Conservation (phyloP, 2,113 vertebrate species). For the Emydocephalus ijimae region DNA sequence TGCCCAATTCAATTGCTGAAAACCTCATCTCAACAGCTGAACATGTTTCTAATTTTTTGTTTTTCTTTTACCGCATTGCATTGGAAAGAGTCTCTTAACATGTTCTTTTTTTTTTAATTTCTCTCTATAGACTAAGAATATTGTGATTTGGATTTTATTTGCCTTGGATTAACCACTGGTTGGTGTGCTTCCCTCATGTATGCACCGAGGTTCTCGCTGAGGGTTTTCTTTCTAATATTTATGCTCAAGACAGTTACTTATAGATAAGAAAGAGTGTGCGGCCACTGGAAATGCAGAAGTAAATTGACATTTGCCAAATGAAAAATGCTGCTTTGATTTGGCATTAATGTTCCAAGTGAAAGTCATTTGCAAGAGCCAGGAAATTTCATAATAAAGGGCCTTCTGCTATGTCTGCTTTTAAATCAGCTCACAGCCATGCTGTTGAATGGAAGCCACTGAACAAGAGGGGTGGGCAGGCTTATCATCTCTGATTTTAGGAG, state of each 20-base stretch:
- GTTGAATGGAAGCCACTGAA: background rate
- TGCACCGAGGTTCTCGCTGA: conserved; percentile 46
- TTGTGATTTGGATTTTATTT: conserved; percentile 53
- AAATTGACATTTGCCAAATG: conserved; percentile 59
- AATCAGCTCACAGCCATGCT: background rate
- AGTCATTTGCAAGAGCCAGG: conserved; percentile 7
- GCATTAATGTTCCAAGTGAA: background rate
- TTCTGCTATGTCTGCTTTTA: background rate
- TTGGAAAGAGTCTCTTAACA: background rate
- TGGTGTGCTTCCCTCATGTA: conserved; percentile 52
- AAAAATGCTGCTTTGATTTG: conserved; percentile 2
- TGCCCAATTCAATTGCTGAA: background rate
- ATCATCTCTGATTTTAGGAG: background rate
- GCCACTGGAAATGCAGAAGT: conserved; percentile 40
- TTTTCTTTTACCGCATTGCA: background rate
- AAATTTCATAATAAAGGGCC: background rate
- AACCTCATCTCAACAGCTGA: background rate
- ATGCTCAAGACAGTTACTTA: conserved; percentile 59
- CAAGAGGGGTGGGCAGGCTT: fast-evolving
- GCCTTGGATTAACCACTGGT: conserved; percentile 53
- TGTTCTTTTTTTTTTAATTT: background rate
- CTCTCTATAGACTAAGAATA: conserved; percentile 46
- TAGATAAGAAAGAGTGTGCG: conserved; percentile 59
- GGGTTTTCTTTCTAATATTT: conserved; percentile 62
- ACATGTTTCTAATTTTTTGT: background rate